Conservation (phyloP, 2,888 invertebrate genomes). For the Petrophora chlorosata region DNA sequence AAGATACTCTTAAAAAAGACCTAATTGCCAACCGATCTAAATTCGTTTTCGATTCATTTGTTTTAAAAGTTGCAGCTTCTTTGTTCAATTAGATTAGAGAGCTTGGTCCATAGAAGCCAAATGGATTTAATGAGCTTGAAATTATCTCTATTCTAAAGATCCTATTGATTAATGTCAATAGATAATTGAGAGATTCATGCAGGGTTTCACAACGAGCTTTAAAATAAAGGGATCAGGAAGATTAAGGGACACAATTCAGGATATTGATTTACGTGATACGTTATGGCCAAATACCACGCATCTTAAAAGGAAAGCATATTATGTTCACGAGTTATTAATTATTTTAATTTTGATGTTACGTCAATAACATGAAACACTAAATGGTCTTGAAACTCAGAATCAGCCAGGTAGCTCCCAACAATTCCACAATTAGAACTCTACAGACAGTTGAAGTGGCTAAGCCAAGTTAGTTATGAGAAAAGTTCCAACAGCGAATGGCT, state of each 20-base stretch:
- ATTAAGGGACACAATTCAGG: too few species aligned
- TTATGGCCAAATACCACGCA: too few species aligned
- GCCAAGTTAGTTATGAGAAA: conserved; percentile 37
- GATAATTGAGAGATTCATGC: background rate
- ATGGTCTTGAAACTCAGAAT: too few species aligned
- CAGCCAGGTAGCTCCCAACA: conserved; percentile 22
- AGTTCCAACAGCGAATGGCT: conserved; percentile 29
- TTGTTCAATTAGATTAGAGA: conserved; percentile 23
- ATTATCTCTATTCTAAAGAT: background rate
- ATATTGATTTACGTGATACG: too few species aligned
- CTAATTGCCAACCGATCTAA: conserved; percentile 30
- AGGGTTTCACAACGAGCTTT: background rate
- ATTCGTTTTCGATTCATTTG: conserved; percentile 28
- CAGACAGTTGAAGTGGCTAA: conserved; percentile 19
- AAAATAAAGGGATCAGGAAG: too few species aligned
- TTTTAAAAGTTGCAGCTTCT: conserved; percentile 25
- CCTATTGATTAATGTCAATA: background rate
- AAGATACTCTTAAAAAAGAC: too few species aligned
- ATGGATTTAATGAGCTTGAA: conserved; percentile 7
- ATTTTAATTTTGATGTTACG: too few species aligned
- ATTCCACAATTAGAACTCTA: conserved; percentile 16
- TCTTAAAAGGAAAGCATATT: too few species aligned
- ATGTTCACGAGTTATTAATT: too few species aligned
- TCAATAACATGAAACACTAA: too few species aligned
- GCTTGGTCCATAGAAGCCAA: conserved; percentile 4